phyloP scores from a whole-genome alignment of 1,140 invertebrate species.

The Atta cephalotes region DNA sequence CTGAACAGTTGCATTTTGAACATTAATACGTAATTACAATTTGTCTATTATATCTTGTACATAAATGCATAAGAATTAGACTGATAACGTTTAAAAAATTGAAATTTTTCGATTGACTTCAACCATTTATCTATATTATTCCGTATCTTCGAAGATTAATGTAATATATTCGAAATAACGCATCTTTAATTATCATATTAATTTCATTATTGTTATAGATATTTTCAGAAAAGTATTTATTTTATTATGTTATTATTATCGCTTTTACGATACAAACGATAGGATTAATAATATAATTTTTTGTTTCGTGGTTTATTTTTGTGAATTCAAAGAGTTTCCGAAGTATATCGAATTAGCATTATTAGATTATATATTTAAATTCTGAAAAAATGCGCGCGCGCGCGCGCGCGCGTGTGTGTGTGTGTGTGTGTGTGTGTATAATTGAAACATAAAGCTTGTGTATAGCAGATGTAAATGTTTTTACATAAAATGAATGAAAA shows the following conservation, averaged over 20 bases:
- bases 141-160: slow-evolving; percentile 20
- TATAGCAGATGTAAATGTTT: neutral
- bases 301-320: slow-evolving; percentile 11
- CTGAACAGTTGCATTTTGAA: neutral
- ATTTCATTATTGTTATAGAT: slow-evolving; percentile 18
- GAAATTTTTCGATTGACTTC: neutral
- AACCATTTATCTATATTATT: slow-evolving; percentile 21
- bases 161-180: slow-evolving; percentile 25
- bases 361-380: slow-evolving; percentile 2
- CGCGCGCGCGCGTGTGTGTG: too few relatives aligned
- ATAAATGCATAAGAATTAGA: neutral
- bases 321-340: slow-evolving; percentile 14
- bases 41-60: neutral
- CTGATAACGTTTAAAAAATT: neutral
- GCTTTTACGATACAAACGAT: neutral
- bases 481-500: slow-evolving; percentile 24
- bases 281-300: slow-evolving; percentile 22
- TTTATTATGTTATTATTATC: neutral
- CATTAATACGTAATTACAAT: slow-evolving; percentile 7
- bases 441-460: neutral
- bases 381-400: neutral
- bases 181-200: slow-evolving; percentile 42
- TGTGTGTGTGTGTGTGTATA: neutral
- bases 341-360: neutral
- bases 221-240: slow-evolving; percentile 24